These are phyloP conservation scores for Apotomis turbidana DNA, from an alignment of 2,888 invertebrate species.

Conservation along the genomic window DNA sequence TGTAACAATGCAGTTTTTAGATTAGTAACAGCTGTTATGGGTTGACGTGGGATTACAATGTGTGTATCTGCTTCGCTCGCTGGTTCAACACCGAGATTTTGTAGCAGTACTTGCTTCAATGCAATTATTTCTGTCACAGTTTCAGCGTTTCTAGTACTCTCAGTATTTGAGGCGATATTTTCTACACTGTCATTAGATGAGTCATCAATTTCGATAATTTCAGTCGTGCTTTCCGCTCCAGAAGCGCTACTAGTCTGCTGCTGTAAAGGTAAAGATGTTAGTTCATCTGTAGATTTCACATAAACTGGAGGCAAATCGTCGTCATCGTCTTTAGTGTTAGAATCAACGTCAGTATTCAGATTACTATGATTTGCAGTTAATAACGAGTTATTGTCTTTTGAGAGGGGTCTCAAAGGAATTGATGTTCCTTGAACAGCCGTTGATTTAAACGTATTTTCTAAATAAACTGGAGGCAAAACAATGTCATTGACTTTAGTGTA, in stretches of 20 bases:
- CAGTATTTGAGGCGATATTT: not conserved
- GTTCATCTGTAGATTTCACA: not conserved
- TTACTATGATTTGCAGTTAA: not conserved
- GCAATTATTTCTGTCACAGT: constrained; percentile 50
- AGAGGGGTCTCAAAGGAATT: no score
- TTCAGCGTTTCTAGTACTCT: constrained; percentile 5
- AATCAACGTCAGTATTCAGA: not conserved
- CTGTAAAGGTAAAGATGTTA: not conserved
- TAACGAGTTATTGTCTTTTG: no score
- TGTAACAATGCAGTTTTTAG: constrained; percentile 34
- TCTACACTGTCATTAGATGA: constrained; percentile 58
- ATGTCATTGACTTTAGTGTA: not conserved
- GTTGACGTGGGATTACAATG: not conserved
- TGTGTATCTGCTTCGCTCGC: not conserved
- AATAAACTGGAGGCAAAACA: not conserved
- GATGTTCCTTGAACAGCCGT: no score
- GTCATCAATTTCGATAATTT: constrained; percentile 64
- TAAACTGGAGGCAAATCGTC: not conserved
- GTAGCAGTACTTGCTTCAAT: constrained; percentile 55
- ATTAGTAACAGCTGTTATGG: constrained; percentile 17
- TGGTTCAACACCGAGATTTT: constrained; percentile 54
- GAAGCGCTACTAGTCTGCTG: not conserved
- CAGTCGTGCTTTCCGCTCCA: constrained; percentile 27
- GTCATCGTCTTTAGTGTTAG: not conserved
- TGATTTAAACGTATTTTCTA: no score